Evolutionary conservation across 2,888 invertebrate species (phyloP).

Genomic region (Scaptomyza cyrtandrae): DNA sequence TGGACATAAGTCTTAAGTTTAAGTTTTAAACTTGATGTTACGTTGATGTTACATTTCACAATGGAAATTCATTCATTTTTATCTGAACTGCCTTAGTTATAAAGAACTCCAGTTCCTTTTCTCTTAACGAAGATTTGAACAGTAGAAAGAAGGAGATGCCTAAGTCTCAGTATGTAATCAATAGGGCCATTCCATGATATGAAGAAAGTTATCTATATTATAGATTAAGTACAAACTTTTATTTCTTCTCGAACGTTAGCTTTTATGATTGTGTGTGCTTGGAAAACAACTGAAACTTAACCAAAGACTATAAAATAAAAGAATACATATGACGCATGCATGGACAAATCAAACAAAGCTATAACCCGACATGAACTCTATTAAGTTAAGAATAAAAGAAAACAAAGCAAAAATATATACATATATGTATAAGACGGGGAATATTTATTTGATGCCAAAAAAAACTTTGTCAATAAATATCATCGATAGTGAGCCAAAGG

Average conservation of each 20-base stretch:
- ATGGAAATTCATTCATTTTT: no score
- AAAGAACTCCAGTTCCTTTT: no score
- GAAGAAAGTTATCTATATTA: no score
- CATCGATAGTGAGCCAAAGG: constrained; percentile 62
- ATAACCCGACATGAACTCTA: constrained; percentile 36
- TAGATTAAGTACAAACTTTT: no score
- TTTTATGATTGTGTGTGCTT: constrained; percentile 22
- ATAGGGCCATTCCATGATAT: no score
- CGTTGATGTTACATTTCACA: no score
- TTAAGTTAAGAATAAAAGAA: constrained; percentile 23
- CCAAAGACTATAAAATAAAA: constrained; percentile 25
- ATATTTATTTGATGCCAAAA: constrained; percentile 60
- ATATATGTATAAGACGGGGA: constrained; percentile 36
- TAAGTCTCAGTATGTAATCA: no score
- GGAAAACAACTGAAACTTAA: constrained; percentile 19
- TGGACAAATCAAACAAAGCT: constrained; percentile 20
- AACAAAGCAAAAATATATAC: constrained; percentile 10
- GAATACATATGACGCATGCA: constrained; percentile 51
- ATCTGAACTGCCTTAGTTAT: no score
- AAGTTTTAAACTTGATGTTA: no score
- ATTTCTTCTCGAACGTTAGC: neutral
- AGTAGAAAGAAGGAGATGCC: no score
- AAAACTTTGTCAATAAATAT: constrained; percentile 74
- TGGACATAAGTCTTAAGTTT: no score
- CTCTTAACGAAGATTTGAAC: no score